These are phyloP conservation scores for Plagodis dolabraria DNA, from an alignment of 2,888 invertebrate species.

Conservation along the genomic window DNA sequence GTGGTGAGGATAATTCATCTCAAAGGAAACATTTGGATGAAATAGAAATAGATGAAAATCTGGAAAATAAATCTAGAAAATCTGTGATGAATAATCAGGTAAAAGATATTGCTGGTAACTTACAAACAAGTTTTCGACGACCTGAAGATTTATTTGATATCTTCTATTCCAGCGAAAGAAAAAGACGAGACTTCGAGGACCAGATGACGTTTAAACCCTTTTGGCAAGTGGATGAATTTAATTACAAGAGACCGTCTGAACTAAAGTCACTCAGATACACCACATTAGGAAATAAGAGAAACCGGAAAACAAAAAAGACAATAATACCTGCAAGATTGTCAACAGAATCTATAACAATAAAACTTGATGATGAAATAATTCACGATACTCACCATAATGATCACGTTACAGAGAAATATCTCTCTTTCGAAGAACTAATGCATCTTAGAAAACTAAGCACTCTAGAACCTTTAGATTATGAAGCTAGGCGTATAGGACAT, in stretches of 20 bases:
- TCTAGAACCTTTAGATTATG: constrained; percentile 40
- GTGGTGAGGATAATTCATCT: constrained; percentile 43
- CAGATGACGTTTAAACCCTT: constrained; percentile 58
- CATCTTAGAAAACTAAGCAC: constrained; percentile 65
- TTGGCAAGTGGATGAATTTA: constrained; percentile 65
- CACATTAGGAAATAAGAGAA: constrained; percentile 54
- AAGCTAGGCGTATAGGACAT: constrained; percentile 47
- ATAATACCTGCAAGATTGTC: constrained; percentile 29
- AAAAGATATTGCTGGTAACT: constrained; percentile 40
- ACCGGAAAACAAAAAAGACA: constrained; percentile 47
- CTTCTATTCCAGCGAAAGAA: constrained; percentile 58
- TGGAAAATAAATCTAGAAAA: constrained; percentile 33
- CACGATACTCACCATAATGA: constrained; percentile 37
- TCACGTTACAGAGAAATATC: constrained; percentile 66
- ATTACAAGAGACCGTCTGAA: constrained; percentile 46
- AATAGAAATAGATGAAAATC: constrained; percentile 13
- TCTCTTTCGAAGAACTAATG: constrained; percentile 78
- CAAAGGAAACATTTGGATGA: constrained; percentile 29
- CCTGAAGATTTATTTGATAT: constrained; percentile 49
- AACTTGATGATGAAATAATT: constrained; percentile 39
- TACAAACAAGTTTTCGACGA: constrained; percentile 40
- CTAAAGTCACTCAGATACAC: constrained; percentile 67
- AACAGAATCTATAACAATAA: constrained; percentile 67
- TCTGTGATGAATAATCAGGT: constrained; percentile 47
- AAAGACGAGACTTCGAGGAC: constrained; percentile 54